These are phyloP conservation scores for Chironomus striatipennis DNA, from an alignment of 1,140 invertebrate species.

Conservation along the genomic window DNA sequence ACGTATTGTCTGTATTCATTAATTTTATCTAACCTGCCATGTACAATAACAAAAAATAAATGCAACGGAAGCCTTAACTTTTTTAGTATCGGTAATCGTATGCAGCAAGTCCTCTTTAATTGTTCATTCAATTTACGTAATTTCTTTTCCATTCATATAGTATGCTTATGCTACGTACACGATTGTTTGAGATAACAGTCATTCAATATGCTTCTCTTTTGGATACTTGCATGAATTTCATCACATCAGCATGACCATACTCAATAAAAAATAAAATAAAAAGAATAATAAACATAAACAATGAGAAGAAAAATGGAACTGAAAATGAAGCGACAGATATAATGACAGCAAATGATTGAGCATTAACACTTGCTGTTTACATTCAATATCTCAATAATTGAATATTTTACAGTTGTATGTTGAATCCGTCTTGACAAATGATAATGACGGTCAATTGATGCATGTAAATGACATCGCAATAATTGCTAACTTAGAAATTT, in stretches of 20 bases:
- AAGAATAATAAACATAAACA: neutral
- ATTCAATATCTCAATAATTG: neutral
- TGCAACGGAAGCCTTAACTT: neutral
- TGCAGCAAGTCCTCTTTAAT: neutral
- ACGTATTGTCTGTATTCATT: neutral
- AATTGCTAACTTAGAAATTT: no score
- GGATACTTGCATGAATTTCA: no score
- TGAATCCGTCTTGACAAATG: neutral
- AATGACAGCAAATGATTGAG: neutral
- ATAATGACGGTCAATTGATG: neutral
- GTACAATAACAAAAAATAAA: neutral
- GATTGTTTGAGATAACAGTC: no score
- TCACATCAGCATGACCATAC: neutral
- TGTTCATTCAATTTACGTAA: slow-evolving; percentile 9
- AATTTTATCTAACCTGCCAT: neutral
- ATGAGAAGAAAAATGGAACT: neutral
- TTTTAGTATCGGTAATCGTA: neutral
- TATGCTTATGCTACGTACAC: no score
- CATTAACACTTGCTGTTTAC: neutral
- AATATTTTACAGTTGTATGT: neutral
- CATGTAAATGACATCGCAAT: no score
- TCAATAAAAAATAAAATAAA: neutral
- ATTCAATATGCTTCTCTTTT: no score
- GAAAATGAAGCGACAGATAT: no score
- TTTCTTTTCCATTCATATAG: neutral